Evolutionary conservation across 1,140 invertebrate genomes (phyloP), one percentile per base, ranked within the genome.

Genomic region (Chironomus tepperi): DNA sequence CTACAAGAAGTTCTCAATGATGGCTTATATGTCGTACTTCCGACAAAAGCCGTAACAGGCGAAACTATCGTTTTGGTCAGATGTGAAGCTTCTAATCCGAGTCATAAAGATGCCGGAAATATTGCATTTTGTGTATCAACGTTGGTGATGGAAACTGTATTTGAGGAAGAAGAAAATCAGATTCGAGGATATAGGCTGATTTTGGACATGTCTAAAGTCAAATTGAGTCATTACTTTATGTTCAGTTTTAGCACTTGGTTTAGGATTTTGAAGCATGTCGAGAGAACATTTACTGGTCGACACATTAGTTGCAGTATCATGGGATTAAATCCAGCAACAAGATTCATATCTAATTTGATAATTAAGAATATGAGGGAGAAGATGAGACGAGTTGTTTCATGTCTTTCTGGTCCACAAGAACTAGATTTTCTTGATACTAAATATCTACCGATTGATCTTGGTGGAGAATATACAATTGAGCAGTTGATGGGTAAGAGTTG

Each of bases 301-400:
- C 93, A 95, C 81, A 94, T 94, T 80, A 89, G 92, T 79, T 88
- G 93, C 5, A 89, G 94, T 79, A 91, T 88, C 5, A 88, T 94
- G 24, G 91, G 93, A 78, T 87, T 89, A 0, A 91, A 91, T 77
- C 85, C 89, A 0, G 89, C 91, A 0, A 84, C 94, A 47, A 91
- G 91, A 78, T 93, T 92, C 76, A 89, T 91, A 1, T 83, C 92
- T 1, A 91, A 94, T 78, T 92, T 93, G 79, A 90, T 91, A 34
- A 89, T 93, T 86, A 87, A 86, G 0, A 84, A 95, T 75, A 89
- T 95, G 76, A 92, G 90, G 0, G 90, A 93, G 24, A 95, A 95
- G 81, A 91, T 94, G 15, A 87, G 87, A 75, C 91, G 88, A 77
- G 85, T 93, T 47, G 86, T 94, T 3, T 88, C 86, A 75, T 84